Evolutionary conservation across 1,140 invertebrate genomes (phyloP).

Genomic region (Acromyrmex echinatior): DNA sequence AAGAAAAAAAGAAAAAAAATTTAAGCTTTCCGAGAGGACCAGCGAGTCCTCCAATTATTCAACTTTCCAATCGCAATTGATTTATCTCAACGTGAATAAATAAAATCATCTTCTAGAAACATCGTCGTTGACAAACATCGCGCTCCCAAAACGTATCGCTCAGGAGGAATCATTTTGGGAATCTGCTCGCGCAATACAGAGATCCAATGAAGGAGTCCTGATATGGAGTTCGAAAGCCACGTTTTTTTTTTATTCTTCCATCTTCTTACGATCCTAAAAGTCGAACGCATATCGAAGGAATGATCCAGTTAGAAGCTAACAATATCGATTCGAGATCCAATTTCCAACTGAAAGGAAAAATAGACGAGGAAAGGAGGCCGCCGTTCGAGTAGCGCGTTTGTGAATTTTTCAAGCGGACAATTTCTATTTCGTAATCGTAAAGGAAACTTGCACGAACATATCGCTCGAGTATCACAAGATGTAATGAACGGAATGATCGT

Average conservation of each 20-base stretch:
- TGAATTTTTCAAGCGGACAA: no score
- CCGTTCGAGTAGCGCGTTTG: no score
- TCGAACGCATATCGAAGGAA: neutral
- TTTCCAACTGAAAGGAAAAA: neutral
- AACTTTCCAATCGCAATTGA: neutral
- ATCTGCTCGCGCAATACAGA: conserved; percentile 14
- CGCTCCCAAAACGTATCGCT: neutral
- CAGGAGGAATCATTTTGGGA: neutral
- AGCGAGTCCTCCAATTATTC: no score
- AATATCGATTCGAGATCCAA: neutral
- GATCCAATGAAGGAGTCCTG: neutral
- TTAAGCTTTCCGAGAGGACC: no score
- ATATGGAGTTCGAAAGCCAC: neutral
- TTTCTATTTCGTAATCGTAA: no score
- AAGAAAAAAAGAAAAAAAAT: neutral
- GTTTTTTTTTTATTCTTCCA: neutral
- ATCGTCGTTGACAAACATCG: neutral
- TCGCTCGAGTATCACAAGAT: no score
- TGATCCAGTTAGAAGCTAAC: neutral
- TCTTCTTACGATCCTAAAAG: neutral
- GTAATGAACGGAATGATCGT: no score
- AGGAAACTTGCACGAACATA: no score
- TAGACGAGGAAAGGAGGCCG: neutral
- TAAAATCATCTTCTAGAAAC: neutral
- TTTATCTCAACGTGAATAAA: no score